These are phyloP conservation scores for Styela clava DNA, from an alignment of 23 tunicate genomes.

Conservation along the genomic window DNA sequence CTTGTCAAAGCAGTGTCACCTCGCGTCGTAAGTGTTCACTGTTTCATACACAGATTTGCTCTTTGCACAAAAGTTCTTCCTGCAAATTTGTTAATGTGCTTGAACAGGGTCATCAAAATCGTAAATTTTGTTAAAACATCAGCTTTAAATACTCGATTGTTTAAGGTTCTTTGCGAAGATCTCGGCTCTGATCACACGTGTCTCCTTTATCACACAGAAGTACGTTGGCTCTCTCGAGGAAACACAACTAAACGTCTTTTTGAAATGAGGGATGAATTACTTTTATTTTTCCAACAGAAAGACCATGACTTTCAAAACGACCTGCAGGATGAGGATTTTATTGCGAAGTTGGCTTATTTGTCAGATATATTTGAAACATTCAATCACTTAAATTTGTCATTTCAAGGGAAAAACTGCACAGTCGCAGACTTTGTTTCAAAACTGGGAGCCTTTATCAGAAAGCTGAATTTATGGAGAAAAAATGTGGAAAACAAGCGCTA, in stretches of 20 bases:
- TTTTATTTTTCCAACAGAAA: slow-evolving; percentile 43
- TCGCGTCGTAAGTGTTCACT: slow-evolving; percentile 37
- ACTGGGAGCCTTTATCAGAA: not conserved
- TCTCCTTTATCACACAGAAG: slow-evolving; percentile 53
- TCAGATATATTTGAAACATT: slow-evolving; percentile 52
- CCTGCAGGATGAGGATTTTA: slow-evolving; percentile 41
- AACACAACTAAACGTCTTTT: slow-evolving; percentile 57
- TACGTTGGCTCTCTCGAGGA: slow-evolving; percentile 51
- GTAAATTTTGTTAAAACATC: no score
- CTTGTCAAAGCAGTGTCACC: slow-evolving; percentile 45
- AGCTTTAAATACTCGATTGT: slow-evolving; percentile 39
- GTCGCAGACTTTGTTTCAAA: slow-evolving; percentile 6
- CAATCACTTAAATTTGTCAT: no score
- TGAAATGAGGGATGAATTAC: slow-evolving; percentile 55
- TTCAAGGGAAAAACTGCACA: slow-evolving; percentile 54
- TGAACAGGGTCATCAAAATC: slow-evolving; percentile 41
- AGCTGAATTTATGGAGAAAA: not conserved
- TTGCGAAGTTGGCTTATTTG: slow-evolving; percentile 49
- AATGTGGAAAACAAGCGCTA: no score
- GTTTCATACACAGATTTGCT: slow-evolving; percentile 54
- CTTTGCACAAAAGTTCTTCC: slow-evolving; percentile 66
- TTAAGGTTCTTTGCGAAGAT: no score
- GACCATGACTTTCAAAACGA: slow-evolving; percentile 41
- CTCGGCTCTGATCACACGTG: slow-evolving; percentile 49
- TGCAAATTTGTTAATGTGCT: slow-evolving; percentile 43